phyloP scores from a whole-genome alignment of 2,888 invertebrate genomes.

The Ypsolopha scabrella region DNA sequence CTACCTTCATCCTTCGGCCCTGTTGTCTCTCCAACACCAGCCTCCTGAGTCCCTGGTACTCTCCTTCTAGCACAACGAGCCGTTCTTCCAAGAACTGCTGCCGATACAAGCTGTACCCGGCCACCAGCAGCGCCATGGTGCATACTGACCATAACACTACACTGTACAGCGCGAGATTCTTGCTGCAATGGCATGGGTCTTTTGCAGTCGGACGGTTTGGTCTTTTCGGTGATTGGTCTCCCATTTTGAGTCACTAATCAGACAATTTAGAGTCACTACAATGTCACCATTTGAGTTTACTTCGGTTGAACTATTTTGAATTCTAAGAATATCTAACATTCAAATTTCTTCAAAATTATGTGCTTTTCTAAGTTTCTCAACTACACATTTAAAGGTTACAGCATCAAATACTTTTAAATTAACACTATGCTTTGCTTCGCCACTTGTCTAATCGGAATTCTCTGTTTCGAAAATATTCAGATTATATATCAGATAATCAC shows the following conservation, averaged over 20 bases:
- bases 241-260: neutral
- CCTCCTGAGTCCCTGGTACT: slow-evolving; percentile 19
- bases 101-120: slow-evolving; percentile 48
- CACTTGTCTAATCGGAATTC: neutral
- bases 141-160: slow-evolving; percentile 56
- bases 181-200: slow-evolving; percentile 8
- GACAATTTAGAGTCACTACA: neutral
- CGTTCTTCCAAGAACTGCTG: slow-evolving; percentile 52
- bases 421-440: neutral
- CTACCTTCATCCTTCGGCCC: slow-evolving; percentile 6
- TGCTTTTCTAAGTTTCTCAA: too few species aligned
- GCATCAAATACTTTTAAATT: too few species aligned
- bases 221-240: neutral
- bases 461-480: neutral
- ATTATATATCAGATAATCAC: neutral
- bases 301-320: neutral
- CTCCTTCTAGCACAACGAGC: slow-evolving; percentile 41
- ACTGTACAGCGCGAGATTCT: slow-evolving; percentile 39
- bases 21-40: slow-evolving; percentile 9
- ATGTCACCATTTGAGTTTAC: neutral
- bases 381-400: too few species aligned
- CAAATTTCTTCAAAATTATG: neutral
- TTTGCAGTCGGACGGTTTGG: neutral
- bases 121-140: slow-evolving; percentile 42
- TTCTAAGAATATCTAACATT: neutral